Conservation (phyloP, 1,140 invertebrate genomes). For the Rhagoletis pomonella region DNA sequence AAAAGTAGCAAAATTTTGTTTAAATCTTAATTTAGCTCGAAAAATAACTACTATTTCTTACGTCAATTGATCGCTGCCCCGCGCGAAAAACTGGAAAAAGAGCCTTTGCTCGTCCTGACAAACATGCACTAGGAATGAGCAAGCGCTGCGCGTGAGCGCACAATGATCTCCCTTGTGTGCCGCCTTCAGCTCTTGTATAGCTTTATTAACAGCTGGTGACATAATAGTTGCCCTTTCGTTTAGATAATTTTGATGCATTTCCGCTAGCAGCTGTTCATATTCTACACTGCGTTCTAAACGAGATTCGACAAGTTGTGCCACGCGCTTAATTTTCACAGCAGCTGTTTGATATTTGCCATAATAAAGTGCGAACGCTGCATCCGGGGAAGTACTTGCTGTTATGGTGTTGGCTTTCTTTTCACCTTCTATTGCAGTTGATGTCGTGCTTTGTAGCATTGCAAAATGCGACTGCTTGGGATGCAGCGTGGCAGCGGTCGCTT, state of each 20-base stretch:
- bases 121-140: conserved; percentile 91
- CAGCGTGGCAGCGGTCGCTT: conserved; percentile 85
- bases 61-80: conserved; percentile 80
- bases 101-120: conserved; percentile 94
- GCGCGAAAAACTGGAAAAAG: conserved; percentile 91
- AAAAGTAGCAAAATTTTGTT: conserved; percentile 58
- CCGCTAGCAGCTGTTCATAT: conserved; percentile 86
- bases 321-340: conserved; percentile 86
- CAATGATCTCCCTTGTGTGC: conserved; percentile 90
- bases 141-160: conserved; percentile 89
- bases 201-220: conserved; percentile 82
- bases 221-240: conserved; percentile 80
- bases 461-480: conserved; percentile 70
- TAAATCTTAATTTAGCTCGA: neutral
- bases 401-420: conserved; percentile 56
- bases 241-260: conserved; percentile 92
- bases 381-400: conserved; percentile 72
- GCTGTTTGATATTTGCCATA: conserved; percentile 96
- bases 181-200: conserved; percentile 82
- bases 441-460: neutral
- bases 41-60: conserved; percentile 73
- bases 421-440: conserved; percentile 32
- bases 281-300: conserved; percentile 79
- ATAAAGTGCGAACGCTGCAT: conserved; percentile 91
- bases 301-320: conserved; percentile 88